Percentiles rank a stretch among this genome's conserved stretches.
These are phyloP conservation scores for Melipona beecheii DNA, from an alignment of 2,888 invertebrate species.

Conservation along the genomic window DNA sequence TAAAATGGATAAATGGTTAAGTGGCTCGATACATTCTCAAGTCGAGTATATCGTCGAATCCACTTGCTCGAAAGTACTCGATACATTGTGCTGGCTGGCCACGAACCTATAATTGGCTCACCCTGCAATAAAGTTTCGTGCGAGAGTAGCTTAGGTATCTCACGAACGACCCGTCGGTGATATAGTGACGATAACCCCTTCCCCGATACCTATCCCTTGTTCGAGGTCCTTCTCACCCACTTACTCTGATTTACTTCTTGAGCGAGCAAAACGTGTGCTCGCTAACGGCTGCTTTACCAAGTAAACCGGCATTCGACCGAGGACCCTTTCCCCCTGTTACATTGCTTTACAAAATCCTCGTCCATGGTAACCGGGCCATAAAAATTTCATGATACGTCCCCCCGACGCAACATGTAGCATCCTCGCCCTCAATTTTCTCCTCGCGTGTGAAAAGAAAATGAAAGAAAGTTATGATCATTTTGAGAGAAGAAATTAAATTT, in stretches of 20 bases:
- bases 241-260: conserved; percentile 74
- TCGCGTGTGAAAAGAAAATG: conserved; percentile 13
- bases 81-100: conserved; percentile 74
- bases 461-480: conserved; percentile 32
- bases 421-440: neutral
- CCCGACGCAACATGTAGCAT: neutral
- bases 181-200: conserved; percentile 77
- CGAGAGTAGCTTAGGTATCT: conserved; percentile 75
- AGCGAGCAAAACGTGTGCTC: conserved; percentile 67
- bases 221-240: conserved; percentile 76
- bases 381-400: conserved; percentile 9
- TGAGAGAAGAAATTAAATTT: neutral
- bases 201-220: conserved; percentile 67
- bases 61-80: conserved; percentile 72
- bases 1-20: conserved; percentile 54
- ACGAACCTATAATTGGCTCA: conserved; percentile 78
- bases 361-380: neutral
- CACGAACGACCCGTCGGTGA: conserved; percentile 72
- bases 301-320: conserved; percentile 44
- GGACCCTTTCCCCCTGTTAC: conserved; percentile 34
- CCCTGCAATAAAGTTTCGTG: conserved; percentile 76
- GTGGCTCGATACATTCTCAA: conserved; percentile 59
- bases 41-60: conserved; percentile 57
- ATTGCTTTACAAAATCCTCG: conserved; percentile 19
- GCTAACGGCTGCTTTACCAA: conserved; percentile 60